Base-by-base conservation (phyloP, 1,140 invertebrate species). In the Bicyclus anynana region DNA sequence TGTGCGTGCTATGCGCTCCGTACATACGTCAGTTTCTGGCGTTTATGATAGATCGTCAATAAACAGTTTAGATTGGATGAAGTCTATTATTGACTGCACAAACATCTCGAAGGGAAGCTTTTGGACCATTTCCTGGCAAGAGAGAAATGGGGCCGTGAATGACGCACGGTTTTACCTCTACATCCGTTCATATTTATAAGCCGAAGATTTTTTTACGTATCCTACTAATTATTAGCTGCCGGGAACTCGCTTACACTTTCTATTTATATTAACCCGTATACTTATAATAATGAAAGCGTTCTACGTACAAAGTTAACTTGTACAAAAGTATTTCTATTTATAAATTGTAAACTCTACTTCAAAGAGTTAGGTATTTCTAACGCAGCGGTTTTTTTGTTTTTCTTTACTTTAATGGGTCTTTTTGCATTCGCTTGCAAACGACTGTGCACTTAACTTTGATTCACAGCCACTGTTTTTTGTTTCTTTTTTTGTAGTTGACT, bases 11-110 rank as follows among this genome's bases (percentile, higher is more conserved):
- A 54, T 27, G 35, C 35, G 37, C 42, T 50, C 16, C 23, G 21
- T 49, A 50, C 33, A 10, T 54, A 62, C 63, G 59, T 62, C 54
- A 58, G 51, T 13, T 50, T 51, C 38, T 37, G 46, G 58, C 51
- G 37, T 42, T 62, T 66, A 52, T 77, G 67, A 77, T 75, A 70
- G 62, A 65, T 65, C 56, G 59, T 44, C 58, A 68, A 65, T 75
- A 78, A 74, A 78, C 67, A 71, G 62, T 71, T 52, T 61, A 71
- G 62, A 75, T 73, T 66, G 69, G 71, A 74, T 75, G 67, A 62
- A 74, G 72, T 83, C 80, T 87, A 84, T 86, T 82, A 87, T 84
- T 80, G 84, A 79, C 71, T 76, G 69, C 78, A 73, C 79, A 79
- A 86, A 83, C 81, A 81, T 79, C 71, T 68, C 60, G 74, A 77